These are phyloP conservation scores for Parauchenoglanis punctatus DNA, from an alignment of 2,797 vertebrate genomes.

Conservation along the genomic window DNA sequence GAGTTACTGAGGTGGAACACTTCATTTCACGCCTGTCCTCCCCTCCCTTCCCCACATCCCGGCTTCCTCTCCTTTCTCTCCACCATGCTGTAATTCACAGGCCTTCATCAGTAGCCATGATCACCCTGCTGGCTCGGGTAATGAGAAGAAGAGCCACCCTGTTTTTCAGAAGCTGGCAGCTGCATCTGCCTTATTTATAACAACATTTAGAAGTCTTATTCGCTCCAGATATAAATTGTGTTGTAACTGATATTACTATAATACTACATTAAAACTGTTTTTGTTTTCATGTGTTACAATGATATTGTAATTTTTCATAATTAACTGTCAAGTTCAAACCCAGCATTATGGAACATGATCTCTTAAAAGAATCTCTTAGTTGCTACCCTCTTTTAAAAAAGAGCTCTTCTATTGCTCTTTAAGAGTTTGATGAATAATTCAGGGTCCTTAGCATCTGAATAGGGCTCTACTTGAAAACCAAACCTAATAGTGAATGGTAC, in stretches of 20 bases:
- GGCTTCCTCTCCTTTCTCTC: constrained; percentile 24
- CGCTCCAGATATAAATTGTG: neutral
- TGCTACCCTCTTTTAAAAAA: neutral
- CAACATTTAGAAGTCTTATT: constrained; percentile 24
- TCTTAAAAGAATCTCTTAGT: neutral
- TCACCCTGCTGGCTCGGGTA: constrained; percentile 23
- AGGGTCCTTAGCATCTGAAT: neutral
- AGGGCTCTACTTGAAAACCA: neutral
- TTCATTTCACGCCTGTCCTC: constrained; percentile 85
- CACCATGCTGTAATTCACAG: constrained; percentile 40
- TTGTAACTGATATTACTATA: neutral
- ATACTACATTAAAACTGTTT: neutral
- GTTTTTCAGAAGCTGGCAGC: constrained; percentile 28
- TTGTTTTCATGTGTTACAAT: neutral
- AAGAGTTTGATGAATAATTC: neutral
- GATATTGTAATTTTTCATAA: neutral
- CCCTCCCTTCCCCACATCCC: constrained; percentile 49
- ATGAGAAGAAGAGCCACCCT: constrained; percentile 18
- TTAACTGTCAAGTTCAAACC: neutral
- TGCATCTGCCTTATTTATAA: constrained; percentile 12
- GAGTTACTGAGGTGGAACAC: constrained; percentile 79
- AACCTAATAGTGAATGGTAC: too few species aligned
- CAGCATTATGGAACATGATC: neutral
- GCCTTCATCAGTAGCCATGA: constrained; percentile 46
- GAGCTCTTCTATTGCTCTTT: neutral